A percentile compares a stretch with the other conserved stretches of the same genome.
Evolutionary conservation across 2,113 vertebrate genomes (phyloP).

Genomic region (Trogon melanurus): DNA sequence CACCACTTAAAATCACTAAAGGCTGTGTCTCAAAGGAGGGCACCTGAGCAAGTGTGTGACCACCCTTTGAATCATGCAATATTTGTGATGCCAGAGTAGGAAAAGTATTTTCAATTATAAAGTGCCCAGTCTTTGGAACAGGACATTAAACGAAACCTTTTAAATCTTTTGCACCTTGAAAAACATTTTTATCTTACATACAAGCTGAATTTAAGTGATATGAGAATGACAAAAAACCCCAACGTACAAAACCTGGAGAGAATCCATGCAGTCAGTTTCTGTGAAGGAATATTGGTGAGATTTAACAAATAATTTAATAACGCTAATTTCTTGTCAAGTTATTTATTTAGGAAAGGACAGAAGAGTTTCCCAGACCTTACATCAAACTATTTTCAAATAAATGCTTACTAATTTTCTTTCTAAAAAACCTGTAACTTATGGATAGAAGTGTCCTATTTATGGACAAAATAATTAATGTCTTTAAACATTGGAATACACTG

Average conservation of each 20-base stretch:
- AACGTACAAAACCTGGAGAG: not conserved
- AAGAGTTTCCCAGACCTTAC: not conserved
- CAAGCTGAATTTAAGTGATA: not conserved
- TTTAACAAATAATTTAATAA: not conserved
- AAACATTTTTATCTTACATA: not conserved
- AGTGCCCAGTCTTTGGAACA: not conserved
- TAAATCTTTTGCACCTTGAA: not conserved
- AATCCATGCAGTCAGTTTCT: not conserved
- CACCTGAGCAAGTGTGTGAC: not conserved
- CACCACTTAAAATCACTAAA: not conserved
- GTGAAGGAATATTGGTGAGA: not conserved
- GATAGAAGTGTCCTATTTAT: not conserved
- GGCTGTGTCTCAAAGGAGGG: not conserved
- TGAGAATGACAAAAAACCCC: not conserved
- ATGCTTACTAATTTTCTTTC: not conserved
- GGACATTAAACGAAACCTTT: not conserved
- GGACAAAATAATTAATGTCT: not conserved
- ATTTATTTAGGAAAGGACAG: not conserved
- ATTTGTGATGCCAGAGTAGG: not conserved
- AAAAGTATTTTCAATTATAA: not conserved
- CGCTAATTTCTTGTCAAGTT: not conserved
- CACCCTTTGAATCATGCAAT: not conserved
- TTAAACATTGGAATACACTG: not conserved
- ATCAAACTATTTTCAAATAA: not conserved
- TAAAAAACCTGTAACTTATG: not conserved